These are phyloP conservation scores for Patagioenas fasciata DNA, from an alignment of 2,113 vertebrate species.

Conservation along the genomic window DNA sequence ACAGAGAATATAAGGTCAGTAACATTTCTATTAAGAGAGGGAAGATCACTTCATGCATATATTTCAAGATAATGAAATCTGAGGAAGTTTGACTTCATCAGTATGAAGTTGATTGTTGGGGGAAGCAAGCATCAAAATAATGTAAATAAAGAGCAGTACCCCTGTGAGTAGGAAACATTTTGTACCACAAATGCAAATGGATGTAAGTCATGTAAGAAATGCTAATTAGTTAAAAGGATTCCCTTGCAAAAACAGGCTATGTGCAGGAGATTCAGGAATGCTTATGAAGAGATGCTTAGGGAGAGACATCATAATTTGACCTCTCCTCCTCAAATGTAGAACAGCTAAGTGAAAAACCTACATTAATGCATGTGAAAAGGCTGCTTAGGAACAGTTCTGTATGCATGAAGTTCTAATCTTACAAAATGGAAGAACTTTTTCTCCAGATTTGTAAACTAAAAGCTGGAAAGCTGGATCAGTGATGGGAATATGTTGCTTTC, in stretches of 20 bases:
- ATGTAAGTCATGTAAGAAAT: neutral
- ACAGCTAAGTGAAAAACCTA: neutral
- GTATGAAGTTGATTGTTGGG: neutral
- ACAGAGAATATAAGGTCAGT: neutral
- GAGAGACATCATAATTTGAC: neutral
- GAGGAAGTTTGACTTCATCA: neutral
- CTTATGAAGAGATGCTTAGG: neutral
- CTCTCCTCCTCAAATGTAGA: neutral
- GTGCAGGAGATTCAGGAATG: neutral
- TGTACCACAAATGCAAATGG: neutral
- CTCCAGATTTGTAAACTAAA: neutral
- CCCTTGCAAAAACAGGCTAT: neutral
- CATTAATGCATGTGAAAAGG: neutral
- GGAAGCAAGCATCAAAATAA: neutral
- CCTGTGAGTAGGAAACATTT: neutral
- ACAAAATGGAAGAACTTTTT: neutral
- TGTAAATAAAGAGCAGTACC: neutral
- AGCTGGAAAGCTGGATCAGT: neutral
- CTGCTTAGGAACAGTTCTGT: neutral
- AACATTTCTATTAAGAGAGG: neutral
- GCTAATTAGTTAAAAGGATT: neutral
- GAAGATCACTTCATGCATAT: neutral
- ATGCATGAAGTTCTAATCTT: neutral
- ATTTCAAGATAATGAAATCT: neutral
- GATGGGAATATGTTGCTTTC: neutral